phyloP scores from a whole-genome alignment of 2,797 vertebrate species.

The Sorex maritimensis region DNA sequence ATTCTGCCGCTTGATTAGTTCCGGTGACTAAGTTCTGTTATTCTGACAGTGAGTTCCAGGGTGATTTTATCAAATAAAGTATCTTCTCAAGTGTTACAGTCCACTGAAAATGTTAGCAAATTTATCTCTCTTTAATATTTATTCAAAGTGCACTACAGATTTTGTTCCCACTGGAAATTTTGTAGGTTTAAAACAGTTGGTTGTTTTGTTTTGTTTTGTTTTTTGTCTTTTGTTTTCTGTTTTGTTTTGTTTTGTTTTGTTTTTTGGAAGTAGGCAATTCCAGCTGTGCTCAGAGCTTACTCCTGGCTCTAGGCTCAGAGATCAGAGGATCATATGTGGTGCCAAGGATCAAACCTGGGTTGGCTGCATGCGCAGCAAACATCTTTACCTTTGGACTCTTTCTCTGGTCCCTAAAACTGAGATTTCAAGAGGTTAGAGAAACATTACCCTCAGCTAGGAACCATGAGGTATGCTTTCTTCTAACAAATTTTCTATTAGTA shows the following conservation, averaged over 20 bases:
- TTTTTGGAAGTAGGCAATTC: no score
- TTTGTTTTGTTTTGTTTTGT: no score
- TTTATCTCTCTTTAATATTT: background rate
- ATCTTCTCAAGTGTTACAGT: background rate
- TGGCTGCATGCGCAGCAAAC: no score
- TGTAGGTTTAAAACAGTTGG: background rate
- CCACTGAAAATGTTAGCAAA: background rate
- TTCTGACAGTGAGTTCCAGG: background rate
- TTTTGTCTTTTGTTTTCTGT: no score
- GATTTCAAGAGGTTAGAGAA: constrained; percentile 3
- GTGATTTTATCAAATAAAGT: constrained; percentile 1
- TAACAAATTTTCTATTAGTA: background rate
- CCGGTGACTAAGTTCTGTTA: constrained; percentile 5
- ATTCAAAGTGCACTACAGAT: background rate
- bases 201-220: no score
- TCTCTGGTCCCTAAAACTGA: background rate
- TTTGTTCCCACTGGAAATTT: background rate
- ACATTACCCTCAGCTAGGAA: background rate
- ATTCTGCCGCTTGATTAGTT: background rate
- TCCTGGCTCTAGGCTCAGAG: no score
- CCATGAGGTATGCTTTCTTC: background rate
- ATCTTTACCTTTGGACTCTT: no score
- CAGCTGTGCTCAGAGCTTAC: no score
- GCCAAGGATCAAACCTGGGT: no score
- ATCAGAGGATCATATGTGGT: no score